Evolutionary conservation across 2,797 vertebrate genomes (phyloP).

Genomic region (Chelonia mydas): DNA sequence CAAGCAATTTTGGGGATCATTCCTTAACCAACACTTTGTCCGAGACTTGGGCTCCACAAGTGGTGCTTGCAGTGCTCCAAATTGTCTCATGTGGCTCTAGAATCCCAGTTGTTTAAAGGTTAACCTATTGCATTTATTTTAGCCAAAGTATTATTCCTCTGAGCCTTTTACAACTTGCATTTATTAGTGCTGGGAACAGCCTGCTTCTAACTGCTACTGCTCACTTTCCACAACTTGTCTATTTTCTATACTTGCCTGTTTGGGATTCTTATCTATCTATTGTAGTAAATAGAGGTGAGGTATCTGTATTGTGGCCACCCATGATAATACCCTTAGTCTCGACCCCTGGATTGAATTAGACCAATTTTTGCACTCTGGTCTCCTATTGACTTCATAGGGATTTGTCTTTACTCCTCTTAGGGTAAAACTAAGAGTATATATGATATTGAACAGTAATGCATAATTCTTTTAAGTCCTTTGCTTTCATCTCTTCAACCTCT

Average conservation of each 20-base stretch:
- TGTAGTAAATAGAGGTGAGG: not conserved
- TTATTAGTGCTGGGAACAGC: conserved; percentile 24
- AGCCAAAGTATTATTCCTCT: conserved; percentile 23
- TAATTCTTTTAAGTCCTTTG: not conserved
- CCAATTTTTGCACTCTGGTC: not conserved
- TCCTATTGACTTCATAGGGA: not conserved
- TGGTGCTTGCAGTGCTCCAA: not conserved
- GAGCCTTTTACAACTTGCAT: conserved; percentile 27
- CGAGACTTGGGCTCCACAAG: not conserved
- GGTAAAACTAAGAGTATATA: not conserved
- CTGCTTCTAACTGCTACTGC: conserved; percentile 47
- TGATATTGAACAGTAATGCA: not conserved
- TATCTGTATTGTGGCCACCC: conserved; percentile 44
- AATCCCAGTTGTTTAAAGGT: not conserved
- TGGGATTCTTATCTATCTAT: conserved; percentile 22
- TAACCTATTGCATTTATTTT: not conserved
- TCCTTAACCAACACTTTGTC: not conserved
- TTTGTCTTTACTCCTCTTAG: conserved; percentile 3
- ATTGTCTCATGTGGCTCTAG: fast-evolving
- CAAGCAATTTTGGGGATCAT: not conserved
- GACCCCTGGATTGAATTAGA: not conserved
- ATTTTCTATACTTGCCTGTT: conserved; percentile 49
- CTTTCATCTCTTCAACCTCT: not conserved
- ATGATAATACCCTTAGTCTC: not conserved
- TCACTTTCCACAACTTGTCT: conserved; percentile 44